Conservation (phyloP, 2,797 vertebrate genomes). For the Schizopygopsis pylzovi region DNA sequence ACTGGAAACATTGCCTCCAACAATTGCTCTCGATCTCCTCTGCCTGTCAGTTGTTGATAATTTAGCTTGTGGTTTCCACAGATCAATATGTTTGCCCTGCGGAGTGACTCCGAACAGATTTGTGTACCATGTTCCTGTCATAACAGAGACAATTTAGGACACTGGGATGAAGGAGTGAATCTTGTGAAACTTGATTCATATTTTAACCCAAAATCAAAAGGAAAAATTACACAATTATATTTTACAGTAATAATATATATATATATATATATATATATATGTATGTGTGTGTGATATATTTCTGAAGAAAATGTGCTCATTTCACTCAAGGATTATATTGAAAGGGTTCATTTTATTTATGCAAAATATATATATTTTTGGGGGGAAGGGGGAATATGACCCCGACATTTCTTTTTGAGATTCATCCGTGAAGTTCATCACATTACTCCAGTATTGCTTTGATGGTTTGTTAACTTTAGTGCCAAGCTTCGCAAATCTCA, state of each 20-base stretch:
- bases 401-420: background rate
- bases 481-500: background rate
- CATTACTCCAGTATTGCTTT: background rate
- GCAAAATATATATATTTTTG: background rate
- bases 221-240: background rate
- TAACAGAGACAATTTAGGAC: background rate
- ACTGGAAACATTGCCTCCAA: constrained; percentile 22
- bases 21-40: background rate
- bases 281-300: background rate
- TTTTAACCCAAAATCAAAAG: background rate
- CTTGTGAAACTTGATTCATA: background rate
- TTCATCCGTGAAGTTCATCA: constrained; percentile 13
- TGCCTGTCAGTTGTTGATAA: constrained; percentile 19
- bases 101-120: background rate
- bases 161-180: background rate
- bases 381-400: background rate
- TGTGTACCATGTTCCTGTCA: background rate
- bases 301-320: background rate
- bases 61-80: constrained; percentile 40
- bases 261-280: too few relatives aligned
- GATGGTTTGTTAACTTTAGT: constrained; percentile 12
- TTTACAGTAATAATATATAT: too few relatives aligned
- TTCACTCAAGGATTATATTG: background rate
- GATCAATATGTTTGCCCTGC: constrained; percentile 26
- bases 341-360: background rate